A percentile compares a stretch with the other conserved stretches of the same genome.
Conservation (phyloP, 2,888 invertebrate genomes). For the Ctena decussata region DNA sequence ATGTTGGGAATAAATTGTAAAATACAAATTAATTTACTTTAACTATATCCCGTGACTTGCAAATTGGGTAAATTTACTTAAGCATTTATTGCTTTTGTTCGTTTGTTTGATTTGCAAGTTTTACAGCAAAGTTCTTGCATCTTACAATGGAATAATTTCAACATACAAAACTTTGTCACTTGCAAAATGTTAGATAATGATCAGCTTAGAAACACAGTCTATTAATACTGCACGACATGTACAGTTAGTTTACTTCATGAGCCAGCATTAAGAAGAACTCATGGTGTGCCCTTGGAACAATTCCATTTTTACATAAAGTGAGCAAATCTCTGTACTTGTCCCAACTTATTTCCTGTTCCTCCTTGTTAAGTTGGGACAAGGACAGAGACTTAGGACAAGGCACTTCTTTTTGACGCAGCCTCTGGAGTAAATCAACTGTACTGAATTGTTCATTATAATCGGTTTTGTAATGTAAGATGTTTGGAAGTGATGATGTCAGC, state of each 20-base stretch:
- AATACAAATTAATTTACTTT: too few species aligned
- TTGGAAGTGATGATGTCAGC: not conserved
- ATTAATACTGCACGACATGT: too few species aligned
- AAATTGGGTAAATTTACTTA: too few species aligned
- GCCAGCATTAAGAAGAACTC: conserved; percentile 30
- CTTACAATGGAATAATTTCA: too few species aligned
- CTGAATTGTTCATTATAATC: not conserved
- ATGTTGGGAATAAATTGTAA: too few species aligned
- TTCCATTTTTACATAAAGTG: conserved; percentile 5
- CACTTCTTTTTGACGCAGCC: not conserved
- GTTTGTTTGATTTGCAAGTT: too few species aligned
- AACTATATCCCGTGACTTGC: too few species aligned
- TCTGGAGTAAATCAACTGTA: conserved; percentile 17
- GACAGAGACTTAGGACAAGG: not conserved
- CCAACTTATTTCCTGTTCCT: not conserved
- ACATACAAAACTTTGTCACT: too few species aligned
- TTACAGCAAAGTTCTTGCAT: too few species aligned
- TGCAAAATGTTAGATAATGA: too few species aligned
- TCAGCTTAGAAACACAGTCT: too few species aligned
- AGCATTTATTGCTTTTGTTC: too few species aligned
- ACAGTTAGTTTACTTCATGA: not conserved
- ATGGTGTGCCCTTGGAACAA: conserved; percentile 39
- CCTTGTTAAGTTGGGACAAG: not conserved
- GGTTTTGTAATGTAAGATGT: not conserved
- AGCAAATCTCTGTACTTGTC: conserved; percentile 31